Percentiles rank a stretch among this genome's conserved stretches.
Conservation (phyloP, 2,888 invertebrate species). For the Drosophila neutralis region DNA sequence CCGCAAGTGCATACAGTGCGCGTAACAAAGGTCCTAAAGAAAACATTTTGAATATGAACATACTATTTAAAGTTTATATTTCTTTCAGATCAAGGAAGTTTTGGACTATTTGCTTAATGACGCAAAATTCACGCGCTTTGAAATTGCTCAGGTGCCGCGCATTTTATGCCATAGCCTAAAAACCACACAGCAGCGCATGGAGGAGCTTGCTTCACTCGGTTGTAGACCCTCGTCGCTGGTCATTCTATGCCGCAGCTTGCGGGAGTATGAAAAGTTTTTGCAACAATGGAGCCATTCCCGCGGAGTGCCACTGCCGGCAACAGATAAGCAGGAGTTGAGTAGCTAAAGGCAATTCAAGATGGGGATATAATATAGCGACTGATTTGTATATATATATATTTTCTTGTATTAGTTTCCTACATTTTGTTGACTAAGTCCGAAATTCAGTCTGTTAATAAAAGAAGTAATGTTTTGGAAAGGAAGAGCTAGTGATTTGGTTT, state of each 20-base stretch:
- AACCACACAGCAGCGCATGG: conserved; percentile 86
- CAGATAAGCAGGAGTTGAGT: conserved; percentile 5
- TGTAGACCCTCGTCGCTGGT: conserved; percentile 86
- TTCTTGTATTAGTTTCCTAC: conserved; percentile 7
- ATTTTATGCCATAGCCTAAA: conserved; percentile 86
- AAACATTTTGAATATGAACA: neutral
- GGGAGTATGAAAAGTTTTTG: conserved; percentile 86
- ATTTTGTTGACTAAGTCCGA: neutral
- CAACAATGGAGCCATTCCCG: conserved; percentile 76
- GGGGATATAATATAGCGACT: conserved; percentile 1
- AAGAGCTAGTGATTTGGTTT: neutral
- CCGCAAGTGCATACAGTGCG: conserved; percentile 86
- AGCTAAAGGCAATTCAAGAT: neutral
- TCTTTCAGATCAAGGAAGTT: conserved; percentile 86
- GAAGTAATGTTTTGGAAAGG: neutral
- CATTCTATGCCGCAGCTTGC: conserved; percentile 86
- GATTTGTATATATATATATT: neutral
- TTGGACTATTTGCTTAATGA: conserved; percentile 87
- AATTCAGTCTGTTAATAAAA: conserved; percentile 12
- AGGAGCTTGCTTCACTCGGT: conserved; percentile 85
- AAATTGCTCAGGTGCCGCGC: conserved; percentile 86
- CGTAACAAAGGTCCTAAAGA: conserved; percentile 86
- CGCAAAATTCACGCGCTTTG: conserved; percentile 85
- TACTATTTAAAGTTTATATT: neutral
- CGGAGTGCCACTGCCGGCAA: neutral